phyloP scores from a whole-genome alignment of 2,797 vertebrate genomes.

The Alectoris magna region DNA sequence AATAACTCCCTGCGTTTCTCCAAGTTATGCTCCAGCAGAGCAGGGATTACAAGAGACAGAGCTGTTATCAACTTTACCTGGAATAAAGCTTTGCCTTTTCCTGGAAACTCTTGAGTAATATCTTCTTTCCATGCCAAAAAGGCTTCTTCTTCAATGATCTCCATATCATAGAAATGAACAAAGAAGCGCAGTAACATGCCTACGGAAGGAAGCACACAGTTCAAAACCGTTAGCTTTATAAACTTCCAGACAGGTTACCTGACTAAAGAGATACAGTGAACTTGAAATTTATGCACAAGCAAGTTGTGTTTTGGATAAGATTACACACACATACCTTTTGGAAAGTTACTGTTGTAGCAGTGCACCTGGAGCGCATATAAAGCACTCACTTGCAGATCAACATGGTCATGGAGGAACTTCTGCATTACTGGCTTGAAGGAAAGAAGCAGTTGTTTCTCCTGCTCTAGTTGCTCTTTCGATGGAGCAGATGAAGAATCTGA shows the following conservation, averaged over 20 bases:
- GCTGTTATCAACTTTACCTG: constrained; percentile 82
- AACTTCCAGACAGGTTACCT: not conserved
- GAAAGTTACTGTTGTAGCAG: constrained; percentile 92
- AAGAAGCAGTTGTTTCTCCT: constrained; percentile 94
- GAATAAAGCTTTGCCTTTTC: constrained; percentile 99
- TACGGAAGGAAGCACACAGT: not conserved
- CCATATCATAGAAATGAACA: constrained; percentile 99
- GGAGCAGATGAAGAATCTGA: constrained; percentile 91
- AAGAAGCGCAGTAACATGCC: constrained; percentile 99
- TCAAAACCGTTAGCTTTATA: rapidly evolving
- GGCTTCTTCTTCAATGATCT: constrained; percentile 99
- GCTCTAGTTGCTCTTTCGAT: constrained; percentile 94
- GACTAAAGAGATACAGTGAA: rapidly evolving
- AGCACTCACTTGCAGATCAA: constrained; percentile 97
- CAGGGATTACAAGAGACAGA: not conserved
- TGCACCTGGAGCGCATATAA: constrained; percentile 98
- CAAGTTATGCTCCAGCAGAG: not conserved
- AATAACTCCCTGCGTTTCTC: rapidly evolving
- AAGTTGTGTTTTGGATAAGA: rapidly evolving
- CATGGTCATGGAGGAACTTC: constrained; percentile 98
- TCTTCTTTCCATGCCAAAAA: constrained; percentile 99
- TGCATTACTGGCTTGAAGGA: constrained; percentile 99
- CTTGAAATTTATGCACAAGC: not conserved
- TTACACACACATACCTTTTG: constrained; percentile 86
- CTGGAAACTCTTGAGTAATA: constrained; percentile 98